Evolutionary conservation across 2,888 invertebrate species (phyloP), one percentile per base, ranked within the genome.

Genomic region (Xanthorhoe designata): DNA sequence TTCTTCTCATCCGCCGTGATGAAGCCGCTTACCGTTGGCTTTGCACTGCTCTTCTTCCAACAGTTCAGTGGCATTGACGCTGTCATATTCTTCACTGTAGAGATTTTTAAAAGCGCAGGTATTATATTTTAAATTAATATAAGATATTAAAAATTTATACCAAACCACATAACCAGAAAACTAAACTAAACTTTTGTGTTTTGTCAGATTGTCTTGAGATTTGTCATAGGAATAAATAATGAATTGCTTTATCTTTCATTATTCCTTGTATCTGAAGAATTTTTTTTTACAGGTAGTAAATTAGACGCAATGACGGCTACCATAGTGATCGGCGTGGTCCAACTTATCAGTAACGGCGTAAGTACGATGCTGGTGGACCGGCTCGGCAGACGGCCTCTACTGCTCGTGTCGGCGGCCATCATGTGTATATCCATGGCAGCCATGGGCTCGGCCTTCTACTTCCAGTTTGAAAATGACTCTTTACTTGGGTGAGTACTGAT

Each of bases 21-120:
- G 15, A 91, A 91, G 72, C 94, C 94, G 0, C 85, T 95, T 45
- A 80, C 86, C 52, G 85, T 94, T 1, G 94, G 93, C 0, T 89
- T 94, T 61, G 82, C 92, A 0, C 77, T 95, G 70, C 87, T 95
- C 7, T 85, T 94, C 66, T 94, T 95, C 77, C 95, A 95, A 79
- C 95, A 95, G 80, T 91, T 94, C 78, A 94, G 94, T 65, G 95
- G 95, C 2, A 94, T 95, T 13, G 95, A 95, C 71, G 92, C 94
- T 9, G 90, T 95, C 52, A 88, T 95, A 47, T 94, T 95, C 80
- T 95, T 94, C 79, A 94, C 95, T 0, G 94, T 94, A 0, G 94
- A 94, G 70, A 95, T 95, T 71, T 94, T 95, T 70, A 79, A 92
- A 73, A 93, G 87, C 52, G 93, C 94, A 77, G 94, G 94, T 94